These are phyloP conservation scores for Polyommatus iphigenia DNA, from an alignment of 2,888 invertebrate species.

Conservation along the genomic window DNA sequence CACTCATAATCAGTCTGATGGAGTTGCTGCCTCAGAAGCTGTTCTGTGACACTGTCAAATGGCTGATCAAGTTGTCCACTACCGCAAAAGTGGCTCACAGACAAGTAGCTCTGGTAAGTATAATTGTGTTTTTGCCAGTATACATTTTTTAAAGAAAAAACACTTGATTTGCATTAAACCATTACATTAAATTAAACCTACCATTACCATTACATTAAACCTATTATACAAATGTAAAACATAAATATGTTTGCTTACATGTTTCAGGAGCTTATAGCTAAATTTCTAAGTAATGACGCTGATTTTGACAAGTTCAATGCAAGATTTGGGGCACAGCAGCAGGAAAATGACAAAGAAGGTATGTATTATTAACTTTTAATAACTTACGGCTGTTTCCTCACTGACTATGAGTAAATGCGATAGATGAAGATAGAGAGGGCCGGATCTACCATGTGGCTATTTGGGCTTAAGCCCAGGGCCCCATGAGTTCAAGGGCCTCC, in stretches of 20 bases:
- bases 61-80: conserved; percentile 63
- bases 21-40: conserved; percentile 59
- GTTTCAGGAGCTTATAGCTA: conserved; percentile 61
- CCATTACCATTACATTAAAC: too few relatives aligned
- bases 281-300: conserved; percentile 59
- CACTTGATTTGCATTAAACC: too few relatives aligned
- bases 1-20: conserved; percentile 67
- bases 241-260: background rate
- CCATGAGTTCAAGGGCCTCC: too few relatives aligned
- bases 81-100: conserved; percentile 61
- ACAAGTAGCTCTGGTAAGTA: conserved; percentile 66
- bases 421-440: too few relatives aligned
- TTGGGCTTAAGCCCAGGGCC: too few relatives aligned
- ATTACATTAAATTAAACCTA: too few relatives aligned
- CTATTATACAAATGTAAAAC: too few relatives aligned
- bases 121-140: background rate
- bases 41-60: conserved; percentile 58
- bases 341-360: background rate
- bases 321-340: background rate
- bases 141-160: too few relatives aligned
- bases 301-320: conserved; percentile 3
- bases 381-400: too few relatives aligned
- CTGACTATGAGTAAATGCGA: too few relatives aligned
- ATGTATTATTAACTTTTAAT: background rate
- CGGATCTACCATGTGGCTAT: too few relatives aligned